phyloP scores from a whole-genome alignment of 2,888 invertebrate species.

The Cosmopolites sordidus region DNA sequence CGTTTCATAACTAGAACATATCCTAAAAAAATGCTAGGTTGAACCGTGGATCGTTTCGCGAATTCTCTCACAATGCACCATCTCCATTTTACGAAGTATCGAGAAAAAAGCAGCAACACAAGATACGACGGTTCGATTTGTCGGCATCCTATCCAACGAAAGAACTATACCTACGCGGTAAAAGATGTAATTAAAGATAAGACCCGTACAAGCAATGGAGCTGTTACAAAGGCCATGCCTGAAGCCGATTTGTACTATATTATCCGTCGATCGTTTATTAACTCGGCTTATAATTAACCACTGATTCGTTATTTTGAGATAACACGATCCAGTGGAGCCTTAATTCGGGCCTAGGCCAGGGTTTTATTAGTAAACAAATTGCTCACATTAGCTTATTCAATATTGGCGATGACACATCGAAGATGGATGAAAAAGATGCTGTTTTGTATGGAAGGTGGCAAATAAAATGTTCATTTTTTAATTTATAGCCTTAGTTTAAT shows the following conservation, averaged over 20 bases:
- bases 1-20: too few relatives aligned
- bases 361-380: background rate
- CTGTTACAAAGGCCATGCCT: constrained; percentile 24
- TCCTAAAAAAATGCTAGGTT: too few relatives aligned
- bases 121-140: background rate
- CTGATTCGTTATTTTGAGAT: background rate
- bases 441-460: too few relatives aligned
- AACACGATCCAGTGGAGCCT: background rate
- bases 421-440: too few relatives aligned
- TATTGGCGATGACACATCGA: too few relatives aligned
- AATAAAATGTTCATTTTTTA: too few relatives aligned
- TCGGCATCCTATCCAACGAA: constrained; percentile 4
- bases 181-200: constrained; percentile 28
- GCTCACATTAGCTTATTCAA: background rate
- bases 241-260: constrained; percentile 27
- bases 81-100: too few relatives aligned
- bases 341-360: background rate
- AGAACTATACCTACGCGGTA: constrained; percentile 15
- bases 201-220: constrained; percentile 16
- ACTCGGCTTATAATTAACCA: background rate
- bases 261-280: constrained; percentile 6
- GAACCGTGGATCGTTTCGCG: too few relatives aligned
- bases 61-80: too few relatives aligned
- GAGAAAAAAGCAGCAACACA: too few relatives aligned
- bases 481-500: too few relatives aligned